Base-by-base conservation (phyloP, 2,797 vertebrate genomes). In the Crenuchus spilurus region DNA sequence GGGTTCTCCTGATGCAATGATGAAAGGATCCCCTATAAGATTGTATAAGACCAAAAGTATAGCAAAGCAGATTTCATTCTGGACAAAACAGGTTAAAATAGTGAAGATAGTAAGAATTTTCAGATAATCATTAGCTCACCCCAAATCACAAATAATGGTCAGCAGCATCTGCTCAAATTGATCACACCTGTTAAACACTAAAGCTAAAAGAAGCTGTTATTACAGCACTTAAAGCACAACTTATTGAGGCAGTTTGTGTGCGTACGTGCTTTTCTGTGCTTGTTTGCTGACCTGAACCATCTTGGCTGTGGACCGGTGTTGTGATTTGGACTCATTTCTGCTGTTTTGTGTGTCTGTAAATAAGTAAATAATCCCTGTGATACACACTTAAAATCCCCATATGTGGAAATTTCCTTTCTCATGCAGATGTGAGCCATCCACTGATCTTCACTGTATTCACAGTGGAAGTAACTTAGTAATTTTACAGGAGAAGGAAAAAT, bases 141-240 rank as follows among this genome's bases (percentile, higher is more conserved):
- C 49, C 35, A 42, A 54, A 54, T 63, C 24, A 51, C 24, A 41
- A 62, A 44, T 44, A 63, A 51, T 63, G n/a, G 3, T 37, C 54
- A 28, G 4, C 33, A 63, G 37, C 24, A 31, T 33, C 35, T 30
- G 13, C 24, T 16, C 46, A 63, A 30, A 22, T 14, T 30, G 16
- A 31, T 39, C 46, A 30, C 46, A 31, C 6, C 7, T 30, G 61
- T 63, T 44, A 14, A 28, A 26, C 14, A 46, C 39, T 18, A 46
- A 44, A 10, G 8, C 16, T 44, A 46, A 51, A 46, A 28, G 24
- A 14, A 46, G 22, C 61, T 10, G 14, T 7, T 7, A 44, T 63
- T 63, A 16, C 5, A 42, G 37, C 20, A 22, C 20, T 62, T 42
- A 28, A 24, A 39, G 18, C 39, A 4, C 9, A 18, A 13, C 4